Conservation (phyloP, 2,113 vertebrate species). For the Platycercus adscitus region DNA sequence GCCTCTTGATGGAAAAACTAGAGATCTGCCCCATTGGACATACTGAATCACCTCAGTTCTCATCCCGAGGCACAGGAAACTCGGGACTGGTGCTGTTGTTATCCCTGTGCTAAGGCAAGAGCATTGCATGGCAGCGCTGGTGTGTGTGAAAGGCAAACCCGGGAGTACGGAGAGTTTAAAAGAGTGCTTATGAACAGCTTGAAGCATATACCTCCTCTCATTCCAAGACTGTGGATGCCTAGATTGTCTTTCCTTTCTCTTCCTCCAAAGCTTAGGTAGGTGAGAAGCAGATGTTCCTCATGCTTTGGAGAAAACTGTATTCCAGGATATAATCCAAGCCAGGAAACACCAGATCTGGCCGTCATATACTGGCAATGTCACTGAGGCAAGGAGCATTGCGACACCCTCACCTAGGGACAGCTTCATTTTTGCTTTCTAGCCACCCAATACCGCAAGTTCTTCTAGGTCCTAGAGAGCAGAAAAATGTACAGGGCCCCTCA, state of each 20-base stretch:
- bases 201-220: neutral
- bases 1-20: neutral
- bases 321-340: neutral
- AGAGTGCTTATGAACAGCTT: neutral
- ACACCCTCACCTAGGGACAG: neutral
- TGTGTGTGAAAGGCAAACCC: neutral
- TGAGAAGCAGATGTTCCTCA: neutral
- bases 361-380: neutral
- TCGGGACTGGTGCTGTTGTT: neutral
- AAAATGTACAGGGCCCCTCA: accelerated
- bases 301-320: neutral
- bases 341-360: neutral
- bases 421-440: neutral
- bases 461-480: neutral
- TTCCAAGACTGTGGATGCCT: neutral
- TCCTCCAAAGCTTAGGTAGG: neutral
- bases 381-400: neutral
- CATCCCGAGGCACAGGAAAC: neutral
- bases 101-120: accelerated
- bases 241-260: neutral
- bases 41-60: neutral
- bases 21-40: neutral
- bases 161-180: neutral
- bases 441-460: neutral
- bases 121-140: accelerated